Percentiles rank a stretch among this genome's conserved stretches.
These are phyloP conservation scores for Gorsachius magnificus DNA, from an alignment of 2,797 vertebrate genomes.

Conservation along the genomic window DNA sequence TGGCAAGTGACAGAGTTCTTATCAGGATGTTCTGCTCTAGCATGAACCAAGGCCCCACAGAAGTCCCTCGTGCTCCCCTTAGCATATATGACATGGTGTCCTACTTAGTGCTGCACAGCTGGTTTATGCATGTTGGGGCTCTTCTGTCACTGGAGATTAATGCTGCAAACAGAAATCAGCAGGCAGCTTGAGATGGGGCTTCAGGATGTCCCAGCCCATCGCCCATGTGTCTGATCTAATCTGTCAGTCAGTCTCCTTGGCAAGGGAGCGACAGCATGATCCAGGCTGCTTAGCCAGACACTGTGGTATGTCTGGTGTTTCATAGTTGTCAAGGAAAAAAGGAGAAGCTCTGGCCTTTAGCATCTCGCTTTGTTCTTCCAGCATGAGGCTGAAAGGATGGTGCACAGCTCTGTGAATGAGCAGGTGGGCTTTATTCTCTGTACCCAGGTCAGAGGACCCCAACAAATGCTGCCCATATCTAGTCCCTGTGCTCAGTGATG, in stretches of 20 bases:
- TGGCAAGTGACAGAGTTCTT: not conserved
- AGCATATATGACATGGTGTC: not conserved
- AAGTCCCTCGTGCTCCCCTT: not conserved
- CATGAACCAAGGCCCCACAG: not conserved
- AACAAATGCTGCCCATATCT: not conserved
- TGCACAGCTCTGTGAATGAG: not conserved
- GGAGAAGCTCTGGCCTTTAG: not conserved
- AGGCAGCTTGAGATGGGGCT: not conserved
- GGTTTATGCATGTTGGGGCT: not conserved
- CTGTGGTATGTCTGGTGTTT: constrained; percentile 8
- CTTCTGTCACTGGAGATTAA: constrained; percentile 60
- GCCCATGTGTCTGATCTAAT: constrained; percentile 49
- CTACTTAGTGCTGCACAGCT: constrained; percentile 46
- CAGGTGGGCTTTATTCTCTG: not conserved
- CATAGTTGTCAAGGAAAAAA: constrained; percentile 25
- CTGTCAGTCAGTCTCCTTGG: constrained; percentile 47
- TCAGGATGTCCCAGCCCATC: constrained; percentile 47
- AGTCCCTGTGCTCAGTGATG: not conserved
- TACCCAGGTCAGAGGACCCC: not conserved
- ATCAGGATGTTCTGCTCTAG: not conserved
- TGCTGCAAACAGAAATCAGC: not conserved
- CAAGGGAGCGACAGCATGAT: not conserved
- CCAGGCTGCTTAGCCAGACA: constrained; percentile 50
- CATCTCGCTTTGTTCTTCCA: not conserved
- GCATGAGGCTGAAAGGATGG: not conserved